Base-by-base conservation (phyloP, 35 echinoderm and acorn worm species). In the Nesometra sesokonis region DNA sequence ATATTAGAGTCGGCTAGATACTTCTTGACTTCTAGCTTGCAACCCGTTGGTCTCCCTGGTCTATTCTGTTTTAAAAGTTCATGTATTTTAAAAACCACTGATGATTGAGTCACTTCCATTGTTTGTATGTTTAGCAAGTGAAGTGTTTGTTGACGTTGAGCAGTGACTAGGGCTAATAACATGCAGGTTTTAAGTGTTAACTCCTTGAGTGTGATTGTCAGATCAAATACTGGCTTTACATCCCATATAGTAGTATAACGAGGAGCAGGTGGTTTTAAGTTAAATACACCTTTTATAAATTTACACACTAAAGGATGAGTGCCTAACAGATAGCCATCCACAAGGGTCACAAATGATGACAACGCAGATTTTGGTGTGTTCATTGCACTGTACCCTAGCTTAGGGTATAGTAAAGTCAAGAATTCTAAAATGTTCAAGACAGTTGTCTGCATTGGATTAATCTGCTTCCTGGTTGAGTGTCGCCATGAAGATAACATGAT, bases 401-500 rank as follows among this genome's bases (percentile, higher is more conserved):
- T n/a, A n/a, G n/a, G n/a, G n/a, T n/a, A n/a, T n/a, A n/a, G n/a
- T n/a, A n/a, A n/a, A n/a, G n/a, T n/a, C n/a, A n/a, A n/a, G n/a
- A n/a, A n/a, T n/a, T n/a, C n/a, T n/a, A n/a, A n/a, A n/a, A n/a
- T n/a, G n/a, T n/a, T n/a, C n/a, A n/a, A n/a, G n/a, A n/a, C 39
- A 43, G 4, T 43, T 43, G 39, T 43, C 39, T 43, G 39, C 39
- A 43, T 15, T 43, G 39, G 39, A 43, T 43, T 43, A 43, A 4
- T 43, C 80, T 87, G 90, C 21, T 57, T 36, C 17, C 33, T 88
- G 3, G 86, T 92, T 19, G 86, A 88, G 0, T 82, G 36, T 31
- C 91, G 37, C 87, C 91, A 89, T 76, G 91, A 85, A 9, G 86
- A 21, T 3, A 85, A 31, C 19, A 93, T 85, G 32, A 85, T 86